Base-by-base conservation (phyloP, 1,140 invertebrate species). In the Bombus terrestris region DNA sequence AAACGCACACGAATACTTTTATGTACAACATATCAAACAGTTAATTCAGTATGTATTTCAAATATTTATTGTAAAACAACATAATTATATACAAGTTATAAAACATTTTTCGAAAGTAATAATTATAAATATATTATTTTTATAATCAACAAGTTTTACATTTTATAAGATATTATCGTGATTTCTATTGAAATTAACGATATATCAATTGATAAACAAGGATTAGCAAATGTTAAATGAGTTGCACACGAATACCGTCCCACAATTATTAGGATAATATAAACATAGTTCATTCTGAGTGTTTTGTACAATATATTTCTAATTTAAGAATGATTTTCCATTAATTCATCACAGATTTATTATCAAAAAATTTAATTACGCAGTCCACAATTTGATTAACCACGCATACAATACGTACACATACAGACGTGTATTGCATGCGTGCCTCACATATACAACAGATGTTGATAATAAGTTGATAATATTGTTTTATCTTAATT, bases 21-120 rank as follows among this genome's bases (percentile, higher is more conserved):
- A 37, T 41, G 10, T 53, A 39, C 22, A 53, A 22, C 6, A 10
- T 47, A 75, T 22, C 10, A 35, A 37, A 35, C 25, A 18, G 25
- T 22, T 8, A 25, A 39, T 59, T 47, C 12, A 25, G 13, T 35
- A 71, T 25, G 9, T 69, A 68, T 80, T 80, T 69, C 5, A 28
- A 59, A 39, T 57, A 47, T 83, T 83, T 83, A 76, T 76, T 83
- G 68, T 18, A 41, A 83, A 68, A 66, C 57, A 57, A 32, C 12
- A 25, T 0, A 62, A 35, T 35, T 76, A 25, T 75, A 32, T 64
- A 28, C 22, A 37, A 9, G 15, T 3, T 62, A 62, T n/a, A 41
- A 72, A 62, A 62, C 39, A 35, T 37, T n/a, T 15, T 72, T n/a
- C 2, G 39, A 41, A 41, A 72, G 0, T 41, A 41, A 41, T n/a